Conservation (phyloP, 2,797 vertebrate genomes). For the Balearica regulorum region DNA sequence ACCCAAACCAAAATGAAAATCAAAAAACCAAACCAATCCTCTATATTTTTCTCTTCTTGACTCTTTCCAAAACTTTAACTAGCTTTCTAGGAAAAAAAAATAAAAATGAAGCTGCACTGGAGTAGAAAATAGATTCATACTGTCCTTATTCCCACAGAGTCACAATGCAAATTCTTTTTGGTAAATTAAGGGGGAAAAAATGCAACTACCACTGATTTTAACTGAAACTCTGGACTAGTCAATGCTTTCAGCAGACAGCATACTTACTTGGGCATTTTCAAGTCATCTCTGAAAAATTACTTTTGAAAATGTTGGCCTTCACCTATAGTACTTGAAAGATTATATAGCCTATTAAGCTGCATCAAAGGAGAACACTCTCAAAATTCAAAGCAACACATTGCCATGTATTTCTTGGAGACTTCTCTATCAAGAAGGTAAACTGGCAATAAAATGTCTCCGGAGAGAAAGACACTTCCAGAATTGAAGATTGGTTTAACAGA, state of each 20-base stretch:
- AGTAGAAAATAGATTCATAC: neutral
- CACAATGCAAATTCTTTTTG: neutral
- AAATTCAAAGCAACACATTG: neutral
- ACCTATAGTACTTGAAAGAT: neutral
- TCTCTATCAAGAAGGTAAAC: neutral
- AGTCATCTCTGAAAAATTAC: neutral
- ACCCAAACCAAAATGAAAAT: no score
- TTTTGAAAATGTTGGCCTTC: neutral
- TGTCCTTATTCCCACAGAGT: neutral
- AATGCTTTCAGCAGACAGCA: neutral
- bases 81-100: neutral
- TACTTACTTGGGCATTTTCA: neutral
- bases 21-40: neutral
- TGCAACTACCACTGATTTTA: neutral
- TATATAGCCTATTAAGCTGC: neutral
- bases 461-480: neutral
- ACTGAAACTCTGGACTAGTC: neutral
- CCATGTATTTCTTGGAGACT: neutral
- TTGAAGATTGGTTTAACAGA: neutral
- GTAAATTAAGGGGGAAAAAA: neutral
- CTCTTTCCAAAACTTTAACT: neutral
- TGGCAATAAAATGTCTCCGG: neutral
- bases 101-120: neutral
- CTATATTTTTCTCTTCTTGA: neutral
- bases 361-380: neutral